These are phyloP conservation scores for Griposia aprilina DNA, from an alignment of 2,888 invertebrate species.

Conservation along the genomic window DNA sequence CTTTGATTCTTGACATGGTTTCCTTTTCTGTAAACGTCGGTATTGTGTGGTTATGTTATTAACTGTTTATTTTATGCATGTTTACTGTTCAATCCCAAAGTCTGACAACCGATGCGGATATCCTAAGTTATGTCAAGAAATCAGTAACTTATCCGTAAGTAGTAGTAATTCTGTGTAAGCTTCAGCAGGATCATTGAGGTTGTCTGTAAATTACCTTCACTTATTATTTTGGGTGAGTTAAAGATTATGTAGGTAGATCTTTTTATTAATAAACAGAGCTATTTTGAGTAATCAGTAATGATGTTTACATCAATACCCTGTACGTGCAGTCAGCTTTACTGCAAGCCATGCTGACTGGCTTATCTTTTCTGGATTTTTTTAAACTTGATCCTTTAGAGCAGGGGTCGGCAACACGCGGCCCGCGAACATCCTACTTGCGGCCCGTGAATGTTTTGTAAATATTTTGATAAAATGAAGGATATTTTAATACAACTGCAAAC, in stretches of 20 bases:
- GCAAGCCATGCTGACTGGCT: neutral
- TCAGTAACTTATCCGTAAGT: too few species aligned
- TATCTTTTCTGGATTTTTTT: neutral
- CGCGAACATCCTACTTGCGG: too few species aligned
- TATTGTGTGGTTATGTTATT: neutral
- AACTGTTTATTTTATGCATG: neutral
- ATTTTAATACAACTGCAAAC: too few species aligned
- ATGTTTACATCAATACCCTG: too few species aligned
- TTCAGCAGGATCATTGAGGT: neutral
- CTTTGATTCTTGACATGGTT: conserved; percentile 8
- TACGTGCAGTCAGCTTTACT: too few species aligned
- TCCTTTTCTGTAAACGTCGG: neutral
- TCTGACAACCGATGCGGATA: neutral
- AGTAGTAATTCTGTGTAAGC: neutral
- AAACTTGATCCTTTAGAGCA: neutral
- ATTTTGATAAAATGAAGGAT: too few species aligned
- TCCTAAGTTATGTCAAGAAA: neutral
- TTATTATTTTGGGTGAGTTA: neutral
- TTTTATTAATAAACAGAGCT: neutral
- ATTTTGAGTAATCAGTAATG: neutral
- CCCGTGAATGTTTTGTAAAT: too few species aligned
- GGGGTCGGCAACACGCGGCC: too few species aligned
- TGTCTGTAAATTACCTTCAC: neutral
- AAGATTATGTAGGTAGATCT: neutral
- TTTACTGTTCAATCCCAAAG: neutral